Percentiles rank a stretch among this genome's conserved stretches.
Evolutionary conservation across 2,113 vertebrate species (phyloP).

Genomic region (Chlamydotis undulata): DNA sequence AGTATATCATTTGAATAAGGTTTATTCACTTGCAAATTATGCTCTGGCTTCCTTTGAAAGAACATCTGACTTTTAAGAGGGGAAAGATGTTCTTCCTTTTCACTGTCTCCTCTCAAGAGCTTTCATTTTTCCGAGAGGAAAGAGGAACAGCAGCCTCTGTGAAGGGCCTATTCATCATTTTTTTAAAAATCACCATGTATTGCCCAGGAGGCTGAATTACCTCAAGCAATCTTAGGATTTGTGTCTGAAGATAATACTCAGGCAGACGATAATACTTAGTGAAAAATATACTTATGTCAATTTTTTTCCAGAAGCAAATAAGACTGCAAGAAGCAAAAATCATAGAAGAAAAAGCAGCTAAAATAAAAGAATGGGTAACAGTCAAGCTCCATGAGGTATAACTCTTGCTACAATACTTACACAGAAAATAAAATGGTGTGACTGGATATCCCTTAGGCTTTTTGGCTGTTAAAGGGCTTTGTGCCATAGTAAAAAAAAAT

Average conservation of each 20-base stretch:
- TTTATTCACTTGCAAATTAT: neutral
- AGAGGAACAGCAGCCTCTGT: neutral
- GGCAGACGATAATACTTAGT: neutral
- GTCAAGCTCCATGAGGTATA: conserved; percentile 92
- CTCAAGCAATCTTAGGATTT: neutral
- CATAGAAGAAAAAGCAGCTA: conserved; percentile 97
- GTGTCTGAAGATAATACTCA: neutral
- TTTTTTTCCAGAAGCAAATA: conserved; percentile 87
- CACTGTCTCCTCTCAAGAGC: neutral
- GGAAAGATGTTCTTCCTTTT: neutral
- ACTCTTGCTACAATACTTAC: neutral
- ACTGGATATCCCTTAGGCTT: neutral
- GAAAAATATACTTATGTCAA: conserved; percentile 15
- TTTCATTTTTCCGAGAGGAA: neutral
- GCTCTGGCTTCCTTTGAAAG: neutral
- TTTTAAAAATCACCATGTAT: neutral
- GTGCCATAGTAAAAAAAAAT: neutral
- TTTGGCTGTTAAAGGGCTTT: neutral
- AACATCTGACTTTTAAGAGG: neutral
- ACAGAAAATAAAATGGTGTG: neutral
- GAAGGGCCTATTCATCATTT: neutral
- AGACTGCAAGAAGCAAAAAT: conserved; percentile 93
- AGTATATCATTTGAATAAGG: neutral
- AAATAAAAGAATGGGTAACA: conserved; percentile 99
- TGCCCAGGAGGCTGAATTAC: neutral